Evolutionary conservation across 2,113 vertebrate genomes (phyloP), one percentile per base, ranked within the genome.

Genomic region (Athene noctua): DNA sequence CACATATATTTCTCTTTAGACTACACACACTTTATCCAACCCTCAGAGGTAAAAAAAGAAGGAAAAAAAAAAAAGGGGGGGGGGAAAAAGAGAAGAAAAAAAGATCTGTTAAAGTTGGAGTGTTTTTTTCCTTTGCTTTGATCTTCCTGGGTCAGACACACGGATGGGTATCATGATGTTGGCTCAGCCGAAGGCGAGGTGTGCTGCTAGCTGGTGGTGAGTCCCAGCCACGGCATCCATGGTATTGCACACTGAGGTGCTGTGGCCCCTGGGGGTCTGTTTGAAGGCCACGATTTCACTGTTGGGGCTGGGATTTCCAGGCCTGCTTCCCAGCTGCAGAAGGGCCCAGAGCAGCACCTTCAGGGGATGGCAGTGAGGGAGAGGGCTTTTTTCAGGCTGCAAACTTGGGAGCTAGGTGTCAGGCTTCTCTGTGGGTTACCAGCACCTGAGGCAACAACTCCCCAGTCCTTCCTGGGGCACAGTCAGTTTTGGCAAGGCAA

Each of bases 1-100:
- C 74, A 66, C 89, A 91, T 89, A 92, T 94, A 88, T 96, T 95
- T 96, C 94, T 89, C 75, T 92, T 79, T 89, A 81, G 80, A 72
- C 88, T 46, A 46, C 4, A 61, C 32, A 79, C 23, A 25, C 34
- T 84, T 91, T 65, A 72, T 85, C 46, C 73, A 92, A 57, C 13
- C 13, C 70, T 87, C 36, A 12, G 68, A 81, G 36, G 29, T 38
- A 13, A 52, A 72, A 49, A 61, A 11, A 11, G 42, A 26, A 44
- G 29, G 25, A 26, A 47, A 16, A 7, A 6, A 32, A 3, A 10
- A 15, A 30, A 6, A 5, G 38, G 38, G 38, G 38, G 38, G 38
- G 38, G 38, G 38, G 38, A 38, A 38, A 5, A 15, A 10, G 30
- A 15, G 15, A 15, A 32, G 5, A 20, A 57, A 27, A 61, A 15